Conservation (phyloP, 2,797 vertebrate genomes). For the Pangasius macronema region DNA sequence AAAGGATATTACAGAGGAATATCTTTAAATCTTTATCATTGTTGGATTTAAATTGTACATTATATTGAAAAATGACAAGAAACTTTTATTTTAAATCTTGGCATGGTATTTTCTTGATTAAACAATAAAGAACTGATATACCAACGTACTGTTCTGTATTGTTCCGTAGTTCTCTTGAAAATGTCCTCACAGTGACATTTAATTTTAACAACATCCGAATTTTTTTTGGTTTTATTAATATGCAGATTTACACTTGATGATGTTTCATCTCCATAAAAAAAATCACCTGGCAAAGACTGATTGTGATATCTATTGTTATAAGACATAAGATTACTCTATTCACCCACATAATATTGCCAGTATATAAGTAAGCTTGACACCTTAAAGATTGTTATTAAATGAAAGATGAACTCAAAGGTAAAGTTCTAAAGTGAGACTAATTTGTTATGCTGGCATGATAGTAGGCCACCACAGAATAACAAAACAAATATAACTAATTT, state of each 20-base stretch:
- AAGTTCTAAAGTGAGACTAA: neutral
- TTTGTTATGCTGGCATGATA: neutral
- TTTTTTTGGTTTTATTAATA: neutral
- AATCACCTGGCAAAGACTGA: neutral
- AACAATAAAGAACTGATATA: neutral
- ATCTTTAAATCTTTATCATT: neutral
- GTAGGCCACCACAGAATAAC: slow-evolving; percentile 17
- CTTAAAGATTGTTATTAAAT: neutral
- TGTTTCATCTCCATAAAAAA: neutral
- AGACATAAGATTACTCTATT: neutral
- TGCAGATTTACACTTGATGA: neutral
- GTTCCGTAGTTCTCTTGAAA: neutral
- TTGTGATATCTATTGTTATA: neutral
- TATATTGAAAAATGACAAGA: neutral
- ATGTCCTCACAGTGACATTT: slow-evolving; percentile 4
- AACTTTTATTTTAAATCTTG: neutral
- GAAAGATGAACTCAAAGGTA: neutral
- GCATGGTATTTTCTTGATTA: neutral
- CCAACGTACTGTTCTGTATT: neutral
- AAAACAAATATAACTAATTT: neutral
- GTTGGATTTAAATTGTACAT: neutral
- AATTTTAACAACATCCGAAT: neutral
- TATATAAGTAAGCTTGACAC: neutral
- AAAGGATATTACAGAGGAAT: neutral
- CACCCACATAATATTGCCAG: neutral